phyloP scores from a whole-genome alignment of 2,888 invertebrate species.

The Dasysyrphus tricinctus region DNA sequence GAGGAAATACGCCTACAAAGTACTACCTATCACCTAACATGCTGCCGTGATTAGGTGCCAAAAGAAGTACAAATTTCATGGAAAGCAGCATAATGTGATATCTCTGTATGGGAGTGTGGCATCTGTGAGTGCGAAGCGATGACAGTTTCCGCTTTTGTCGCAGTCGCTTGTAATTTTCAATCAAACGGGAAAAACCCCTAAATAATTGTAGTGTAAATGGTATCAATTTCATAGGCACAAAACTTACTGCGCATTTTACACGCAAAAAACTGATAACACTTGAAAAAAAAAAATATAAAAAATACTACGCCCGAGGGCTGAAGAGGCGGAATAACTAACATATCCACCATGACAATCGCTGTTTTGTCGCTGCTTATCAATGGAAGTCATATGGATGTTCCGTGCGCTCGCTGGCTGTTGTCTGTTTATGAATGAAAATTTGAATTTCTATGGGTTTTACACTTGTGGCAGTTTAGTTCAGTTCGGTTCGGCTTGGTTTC shows the following conservation, averaged over 20 bases:
- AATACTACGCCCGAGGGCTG: conserved; percentile 21
- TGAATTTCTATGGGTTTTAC: conserved; percentile 52
- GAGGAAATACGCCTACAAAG: conserved; percentile 45
- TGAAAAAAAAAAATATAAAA: not conserved
- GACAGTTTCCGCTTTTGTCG: conserved; percentile 61
- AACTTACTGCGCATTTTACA: conserved; percentile 46
- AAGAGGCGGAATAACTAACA: conserved; percentile 13
- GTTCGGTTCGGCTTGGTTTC: not conserved
- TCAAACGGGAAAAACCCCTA: conserved; percentile 25
- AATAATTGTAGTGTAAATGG: conserved; percentile 23
- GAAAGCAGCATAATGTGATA: conserved; percentile 34
- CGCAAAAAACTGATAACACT: conserved; percentile 44
- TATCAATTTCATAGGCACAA: conserved; percentile 47
- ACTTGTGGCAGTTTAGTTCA: conserved; percentile 10
- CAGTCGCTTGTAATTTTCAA: conserved; percentile 60
- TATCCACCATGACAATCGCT: conserved; percentile 52
- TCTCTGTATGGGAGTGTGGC: not conserved
- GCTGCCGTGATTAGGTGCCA: conserved; percentile 52
- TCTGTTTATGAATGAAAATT: conserved; percentile 71
- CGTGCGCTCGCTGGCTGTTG: conserved; percentile 47
- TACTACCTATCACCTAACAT: conserved; percentile 5
- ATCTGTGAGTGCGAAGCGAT: conserved; percentile 31
- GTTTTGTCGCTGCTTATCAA: conserved; percentile 63
- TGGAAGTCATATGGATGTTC: conserved; percentile 43
- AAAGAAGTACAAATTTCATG: conserved; percentile 38